phyloP scores from a whole-genome alignment of 2,113 vertebrate genomes.

The Hippocampus comes region DNA sequence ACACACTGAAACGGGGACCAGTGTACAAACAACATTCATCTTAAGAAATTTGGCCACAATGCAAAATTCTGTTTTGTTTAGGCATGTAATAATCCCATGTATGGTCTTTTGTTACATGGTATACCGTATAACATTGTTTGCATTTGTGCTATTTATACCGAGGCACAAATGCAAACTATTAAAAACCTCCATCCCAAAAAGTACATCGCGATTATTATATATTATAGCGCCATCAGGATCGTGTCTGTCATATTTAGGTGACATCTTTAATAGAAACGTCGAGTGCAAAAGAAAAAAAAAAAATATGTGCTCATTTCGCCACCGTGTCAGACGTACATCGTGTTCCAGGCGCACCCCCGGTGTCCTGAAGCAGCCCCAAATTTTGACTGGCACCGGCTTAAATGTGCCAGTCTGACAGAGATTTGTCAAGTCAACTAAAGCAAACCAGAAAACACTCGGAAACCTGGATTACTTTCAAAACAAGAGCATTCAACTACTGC shows the following conservation, averaged over 20 bases:
- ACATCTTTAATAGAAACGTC: not conserved
- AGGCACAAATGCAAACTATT: not conserved
- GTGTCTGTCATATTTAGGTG: not conserved
- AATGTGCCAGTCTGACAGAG: slow-evolving; percentile 44
- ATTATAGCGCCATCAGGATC: not conserved
- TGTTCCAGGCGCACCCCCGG: slow-evolving; percentile 41
- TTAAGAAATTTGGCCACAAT: too few species aligned
- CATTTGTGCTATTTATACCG: not conserved
- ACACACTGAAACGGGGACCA: not conserved
- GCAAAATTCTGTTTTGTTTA: not conserved
- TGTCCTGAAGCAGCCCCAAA: slow-evolving; percentile 32
- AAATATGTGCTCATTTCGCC: not conserved
- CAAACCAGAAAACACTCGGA: slow-evolving; percentile 4
- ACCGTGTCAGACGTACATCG: slow-evolving; percentile 24
- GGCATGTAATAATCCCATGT: not conserved
- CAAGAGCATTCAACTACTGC: slow-evolving; percentile 3
- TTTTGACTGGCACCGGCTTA: slow-evolving; percentile 51
- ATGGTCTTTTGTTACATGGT: not conserved
- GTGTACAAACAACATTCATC: not conserved
- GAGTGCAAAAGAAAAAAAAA: not conserved
- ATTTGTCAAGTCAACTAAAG: slow-evolving; percentile 22
- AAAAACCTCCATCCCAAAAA: not conserved
- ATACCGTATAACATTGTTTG: too few species aligned
- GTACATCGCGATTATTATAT: not conserved
- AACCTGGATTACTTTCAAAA: slow-evolving; percentile 26